Evolutionary conservation across 2,113 vertebrate genomes (phyloP), one percentile per base, ranked within the genome.

Genomic region (Theristicus caerulescens): DNA sequence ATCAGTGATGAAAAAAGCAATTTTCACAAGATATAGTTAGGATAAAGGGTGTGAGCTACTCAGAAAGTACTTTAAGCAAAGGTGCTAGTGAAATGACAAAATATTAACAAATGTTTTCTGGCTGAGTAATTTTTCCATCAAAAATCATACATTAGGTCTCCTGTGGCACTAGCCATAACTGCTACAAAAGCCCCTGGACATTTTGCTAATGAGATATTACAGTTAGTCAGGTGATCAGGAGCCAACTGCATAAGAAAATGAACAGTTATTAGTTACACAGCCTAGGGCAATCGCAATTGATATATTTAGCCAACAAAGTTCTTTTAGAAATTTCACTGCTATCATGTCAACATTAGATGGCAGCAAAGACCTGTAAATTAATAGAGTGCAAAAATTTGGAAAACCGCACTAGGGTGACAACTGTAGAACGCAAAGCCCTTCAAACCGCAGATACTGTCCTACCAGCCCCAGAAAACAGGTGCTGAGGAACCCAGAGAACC

Each of bases 341-440:
- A 9, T 3, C 67, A 67, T 2, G 1, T 61, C 81, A 93, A 90
- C 97, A 59, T 93, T 90, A 97, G 97, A 76, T 97, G 97, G 97
- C 95, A 96, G 93, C 95, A 97, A 94, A 97, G 15, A 49, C 42
- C 74, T 59, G 46, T 13, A 42, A 86, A 78, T 52, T 47, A 59
- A 59, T 1, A 74, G 32, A 65, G 52, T 62, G 34, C 62, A 70
- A 71, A 80, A 0, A 4, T 17, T 31, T 13, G 59, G 40, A 36
- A n/a, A 4, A 21, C 10, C 12, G 61, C 14, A 14, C 27, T 13
- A 13, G 8, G 10, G 22, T n/a, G 88, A 40, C 24, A 65, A 6
- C 7, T 10, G 40, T 2, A 27, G 20, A 13, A 29, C 27, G 46
- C 20, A 20, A n/a, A 88, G 92, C 49, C 42, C 57, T 59, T 47